Evolutionary conservation across 2,113 vertebrate genomes (phyloP).

Genomic region (Nematolebias whitei): DNA sequence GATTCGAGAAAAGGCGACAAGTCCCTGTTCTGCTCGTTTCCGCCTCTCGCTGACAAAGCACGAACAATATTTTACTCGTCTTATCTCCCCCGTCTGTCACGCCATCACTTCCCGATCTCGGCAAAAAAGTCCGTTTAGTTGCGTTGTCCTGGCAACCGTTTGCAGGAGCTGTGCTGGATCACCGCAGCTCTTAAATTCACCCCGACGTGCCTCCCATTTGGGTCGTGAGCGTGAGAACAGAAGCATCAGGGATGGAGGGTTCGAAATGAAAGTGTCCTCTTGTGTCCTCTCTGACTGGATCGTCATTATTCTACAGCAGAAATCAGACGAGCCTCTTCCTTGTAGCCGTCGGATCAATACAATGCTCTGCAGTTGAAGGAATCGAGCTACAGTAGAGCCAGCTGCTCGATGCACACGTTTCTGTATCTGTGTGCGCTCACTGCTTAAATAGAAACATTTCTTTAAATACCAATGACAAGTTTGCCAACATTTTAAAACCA

Average conservation of each 20-base stretch:
- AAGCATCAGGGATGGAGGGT: not conserved
- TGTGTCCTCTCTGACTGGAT: not conserved
- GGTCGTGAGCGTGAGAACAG: slow-evolving; percentile 3
- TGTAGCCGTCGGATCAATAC: not conserved
- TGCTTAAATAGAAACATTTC: too few relatives aligned
- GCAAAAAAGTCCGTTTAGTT: slow-evolving; percentile 22
- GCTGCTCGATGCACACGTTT: not conserved
- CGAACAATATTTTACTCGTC: not conserved
- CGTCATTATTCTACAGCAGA: not conserved
- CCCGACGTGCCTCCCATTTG: slow-evolving; percentile 17
- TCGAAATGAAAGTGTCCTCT: not conserved
- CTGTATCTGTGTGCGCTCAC: too few relatives aligned
- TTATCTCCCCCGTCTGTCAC: slow-evolving; percentile 15
- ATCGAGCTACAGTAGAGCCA: not conserved
- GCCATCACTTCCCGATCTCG: slow-evolving; percentile 14
- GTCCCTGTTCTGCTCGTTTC: not conserved
- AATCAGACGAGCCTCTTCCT: not conserved
- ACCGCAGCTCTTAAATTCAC: slow-evolving; percentile 15
- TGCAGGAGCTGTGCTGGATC: slow-evolving; percentile 31
- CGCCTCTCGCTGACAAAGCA: not conserved
- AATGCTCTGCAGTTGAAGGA: not conserved
- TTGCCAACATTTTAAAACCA: too few relatives aligned
- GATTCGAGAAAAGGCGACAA: not conserved
- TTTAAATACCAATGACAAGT: too few relatives aligned
- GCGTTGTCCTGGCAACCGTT: slow-evolving; percentile 58